These are phyloP conservation scores for Aspiorhynchus laticeps DNA, from an alignment of 2,113 vertebrate species.

Conservation along the genomic window DNA sequence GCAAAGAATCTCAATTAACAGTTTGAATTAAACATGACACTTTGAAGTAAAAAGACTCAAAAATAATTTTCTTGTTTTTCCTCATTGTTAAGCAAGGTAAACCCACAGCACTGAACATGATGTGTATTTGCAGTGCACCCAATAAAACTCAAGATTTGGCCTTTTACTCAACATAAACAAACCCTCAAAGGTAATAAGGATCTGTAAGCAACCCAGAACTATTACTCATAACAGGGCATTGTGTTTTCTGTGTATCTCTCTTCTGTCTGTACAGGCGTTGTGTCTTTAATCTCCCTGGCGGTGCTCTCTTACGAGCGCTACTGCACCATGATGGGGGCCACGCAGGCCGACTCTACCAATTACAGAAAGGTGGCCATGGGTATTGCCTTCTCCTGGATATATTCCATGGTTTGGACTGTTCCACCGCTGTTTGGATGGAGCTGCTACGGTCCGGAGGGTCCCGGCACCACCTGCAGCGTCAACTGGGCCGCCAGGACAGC, in stretches of 20 bases:
- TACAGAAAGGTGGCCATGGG: constrained; percentile 73
- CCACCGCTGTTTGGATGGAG: constrained; percentile 83
- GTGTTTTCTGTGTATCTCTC: constrained; percentile 17
- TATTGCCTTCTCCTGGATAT: constrained; percentile 80
- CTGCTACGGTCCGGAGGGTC: constrained; percentile 77
- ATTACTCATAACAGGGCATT: neutral
- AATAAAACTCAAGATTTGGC: neutral
- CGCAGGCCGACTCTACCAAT: constrained; percentile 73
- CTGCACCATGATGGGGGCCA: constrained; percentile 74
- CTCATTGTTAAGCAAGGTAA: neutral
- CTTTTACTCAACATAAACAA: neutral
- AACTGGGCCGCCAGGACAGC: constrained; percentile 76
- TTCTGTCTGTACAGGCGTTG: constrained; percentile 69
- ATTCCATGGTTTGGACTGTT: constrained; percentile 77
- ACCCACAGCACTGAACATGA: neutral
- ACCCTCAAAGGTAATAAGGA: neutral
- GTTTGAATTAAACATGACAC: neutral
- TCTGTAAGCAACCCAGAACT: neutral
- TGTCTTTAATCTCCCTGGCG: constrained; percentile 80
- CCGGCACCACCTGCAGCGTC: constrained; percentile 76
- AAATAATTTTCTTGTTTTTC: neutral
- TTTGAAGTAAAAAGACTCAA: neutral
- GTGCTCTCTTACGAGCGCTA: constrained; percentile 83
- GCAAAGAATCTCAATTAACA: neutral
- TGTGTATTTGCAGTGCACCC: neutral